Evolutionary conservation across 2,113 vertebrate species (phyloP).

Genomic region (Gracilinanus agilis): DNA sequence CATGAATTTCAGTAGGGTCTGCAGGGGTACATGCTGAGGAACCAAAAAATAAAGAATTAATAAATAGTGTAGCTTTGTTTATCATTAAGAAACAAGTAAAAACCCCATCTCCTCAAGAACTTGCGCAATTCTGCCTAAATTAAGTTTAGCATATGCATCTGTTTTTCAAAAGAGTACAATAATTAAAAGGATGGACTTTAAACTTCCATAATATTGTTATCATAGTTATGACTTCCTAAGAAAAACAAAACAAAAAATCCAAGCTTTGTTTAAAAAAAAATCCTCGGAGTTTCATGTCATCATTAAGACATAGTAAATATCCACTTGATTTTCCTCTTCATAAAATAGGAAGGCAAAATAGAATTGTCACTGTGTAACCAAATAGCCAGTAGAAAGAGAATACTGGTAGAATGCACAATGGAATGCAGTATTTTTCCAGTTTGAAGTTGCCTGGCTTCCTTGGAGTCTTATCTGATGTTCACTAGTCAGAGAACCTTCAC

Average conservation of each 20-base stretch:
- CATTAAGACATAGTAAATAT: slow-evolving; percentile 3
- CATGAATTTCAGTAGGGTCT: slow-evolving; percentile 96
- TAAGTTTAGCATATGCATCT: not conserved
- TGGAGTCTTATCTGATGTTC: not conserved
- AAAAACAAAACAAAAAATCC: slow-evolving; percentile 1
- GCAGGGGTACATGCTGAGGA: slow-evolving; percentile 90
- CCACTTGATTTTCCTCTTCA: not conserved
- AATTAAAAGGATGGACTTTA: not conserved
- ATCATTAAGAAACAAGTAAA: slow-evolving; percentile 8
- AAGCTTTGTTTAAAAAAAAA: not conserved
- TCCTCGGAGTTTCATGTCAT: slow-evolving; percentile 1
- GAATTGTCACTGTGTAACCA: not conserved
- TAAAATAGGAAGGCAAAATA: not conserved
- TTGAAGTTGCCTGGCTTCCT: not conserved
- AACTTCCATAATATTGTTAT: not conserved
- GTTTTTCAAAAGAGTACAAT: not conserved
- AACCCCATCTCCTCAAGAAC: not conserved
- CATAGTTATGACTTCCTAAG: slow-evolving; percentile 19
- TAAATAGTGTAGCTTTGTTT: not conserved
- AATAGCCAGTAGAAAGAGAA: not conserved
- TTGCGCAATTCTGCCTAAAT: not conserved
- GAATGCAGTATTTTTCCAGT: not conserved
- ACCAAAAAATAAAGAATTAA: not conserved
- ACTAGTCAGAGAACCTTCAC: not conserved
- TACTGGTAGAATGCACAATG: not conserved